These are phyloP conservation scores for Ridgeia piscesae DNA, from an alignment of 1,140 invertebrate genomes.

Conservation along the genomic window DNA sequence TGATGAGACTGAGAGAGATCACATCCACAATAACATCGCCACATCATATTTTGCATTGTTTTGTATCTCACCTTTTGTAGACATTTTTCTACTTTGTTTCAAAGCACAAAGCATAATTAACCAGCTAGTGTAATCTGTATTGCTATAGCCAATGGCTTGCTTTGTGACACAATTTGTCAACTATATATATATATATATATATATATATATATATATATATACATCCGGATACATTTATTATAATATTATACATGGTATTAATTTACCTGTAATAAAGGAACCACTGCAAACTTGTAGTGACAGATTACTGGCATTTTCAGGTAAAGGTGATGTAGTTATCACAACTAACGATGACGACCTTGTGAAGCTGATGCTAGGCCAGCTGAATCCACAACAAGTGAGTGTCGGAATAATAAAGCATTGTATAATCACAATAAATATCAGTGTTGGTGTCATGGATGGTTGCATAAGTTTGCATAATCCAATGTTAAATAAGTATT, in stretches of 20 bases:
- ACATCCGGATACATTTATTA: too few relatives aligned
- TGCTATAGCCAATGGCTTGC: neutral
- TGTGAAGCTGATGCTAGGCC: constrained; percentile 81
- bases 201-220: too few relatives aligned
- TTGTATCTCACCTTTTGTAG: neutral
- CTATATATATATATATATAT: too few relatives aligned
- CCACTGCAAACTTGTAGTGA: neutral
- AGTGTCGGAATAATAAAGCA: constrained; percentile 14
- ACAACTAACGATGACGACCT: constrained; percentile 84
- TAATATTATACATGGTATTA: neutral
- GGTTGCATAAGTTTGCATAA: too few relatives aligned
- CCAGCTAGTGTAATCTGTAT: neutral
- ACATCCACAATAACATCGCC: neutral
- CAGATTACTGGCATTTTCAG: constrained; percentile 51
- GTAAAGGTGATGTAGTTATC: constrained; percentile 89
- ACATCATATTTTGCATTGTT: neutral
- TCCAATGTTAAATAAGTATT: too few relatives aligned
- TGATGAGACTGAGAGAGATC: neutral
- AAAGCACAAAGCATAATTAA: neutral
- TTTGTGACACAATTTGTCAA: too few relatives aligned
- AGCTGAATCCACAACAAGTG: constrained; percentile 82
- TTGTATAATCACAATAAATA: too few relatives aligned
- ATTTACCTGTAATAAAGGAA: neutral
- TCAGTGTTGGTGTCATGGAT: too few relatives aligned
- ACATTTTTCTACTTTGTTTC: neutral